Evolutionary conservation across 2,113 vertebrate genomes (phyloP).

Genomic region (Synchiropus splendidus): DNA sequence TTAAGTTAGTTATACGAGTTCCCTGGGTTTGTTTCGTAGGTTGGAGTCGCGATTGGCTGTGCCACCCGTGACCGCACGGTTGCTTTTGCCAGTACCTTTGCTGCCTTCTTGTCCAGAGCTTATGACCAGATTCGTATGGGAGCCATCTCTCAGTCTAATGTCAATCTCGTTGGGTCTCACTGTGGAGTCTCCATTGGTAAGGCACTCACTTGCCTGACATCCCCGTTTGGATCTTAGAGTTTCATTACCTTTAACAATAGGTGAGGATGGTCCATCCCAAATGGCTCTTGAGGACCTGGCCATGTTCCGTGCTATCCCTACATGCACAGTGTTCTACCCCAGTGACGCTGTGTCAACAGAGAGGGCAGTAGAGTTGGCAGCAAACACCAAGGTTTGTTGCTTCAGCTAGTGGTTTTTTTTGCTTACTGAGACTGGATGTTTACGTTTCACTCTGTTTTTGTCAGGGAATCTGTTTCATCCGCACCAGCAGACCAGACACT

Average conservation of each 20-base stretch:
- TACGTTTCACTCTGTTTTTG: not conserved
- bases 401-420: not conserved
- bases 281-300: conserved; percentile 84
- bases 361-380: conserved; percentile 69
- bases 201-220: not conserved
- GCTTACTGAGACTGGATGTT: not conserved
- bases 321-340: conserved; percentile 80
- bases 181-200: conserved; percentile 76
- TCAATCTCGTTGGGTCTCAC: conserved; percentile 80
- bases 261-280: conserved; percentile 79
- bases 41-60: conserved; percentile 78
- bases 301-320: conserved; percentile 81
- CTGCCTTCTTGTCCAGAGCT: conserved; percentile 72
- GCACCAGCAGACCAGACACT: conserved; percentile 70
- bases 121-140: conserved; percentile 86
- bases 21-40: no score
- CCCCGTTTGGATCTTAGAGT: not conserved
- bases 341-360: conserved; percentile 77
- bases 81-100: conserved; percentile 75
- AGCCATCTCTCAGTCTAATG: conserved; percentile 76
- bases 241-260: conserved; percentile 36
- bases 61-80: conserved; percentile 67
- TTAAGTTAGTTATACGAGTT: no score
- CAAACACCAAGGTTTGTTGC: conserved; percentile 68
- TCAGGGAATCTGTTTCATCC: conserved; percentile 80